Percentiles rank a stretch among this genome's conserved stretches.
Evolutionary conservation across 2,888 invertebrate genomes (phyloP).

Genomic region (Ephialtes manifestator): DNA sequence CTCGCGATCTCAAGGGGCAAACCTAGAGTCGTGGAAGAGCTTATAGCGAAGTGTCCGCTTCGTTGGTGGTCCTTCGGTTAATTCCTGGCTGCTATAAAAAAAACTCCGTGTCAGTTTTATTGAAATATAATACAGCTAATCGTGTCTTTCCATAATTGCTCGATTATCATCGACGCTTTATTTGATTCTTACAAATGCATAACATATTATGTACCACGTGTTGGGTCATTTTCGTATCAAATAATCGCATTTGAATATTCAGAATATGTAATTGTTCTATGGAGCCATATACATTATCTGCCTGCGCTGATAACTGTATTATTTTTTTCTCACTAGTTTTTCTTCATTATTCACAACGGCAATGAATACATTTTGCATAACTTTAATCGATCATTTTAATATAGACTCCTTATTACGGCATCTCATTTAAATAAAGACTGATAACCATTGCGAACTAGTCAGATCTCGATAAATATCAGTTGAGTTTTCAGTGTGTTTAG

Average conservation of each 20-base stretch:
- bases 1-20: slow-evolving; percentile 27
- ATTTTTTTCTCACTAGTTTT: slow-evolving; percentile 39
- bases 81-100: not conserved
- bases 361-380: slow-evolving; percentile 6
- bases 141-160: not conserved
- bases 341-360: not conserved
- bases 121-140: not conserved
- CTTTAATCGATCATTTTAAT: slow-evolving; percentile 5
- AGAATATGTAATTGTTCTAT: slow-evolving; percentile 38
- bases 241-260: slow-evolving; percentile 36
- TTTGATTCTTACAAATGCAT: slow-evolving; percentile 25
- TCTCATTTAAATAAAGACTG: not conserved
- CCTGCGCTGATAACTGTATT: slow-evolving; percentile 26
- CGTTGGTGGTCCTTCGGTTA: not conserved
- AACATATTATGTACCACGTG: slow-evolving; percentile 24
- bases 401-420: not conserved
- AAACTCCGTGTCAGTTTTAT: not conserved
- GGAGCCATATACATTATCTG: slow-evolving; percentile 14
- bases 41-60: not conserved
- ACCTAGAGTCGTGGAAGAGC: no score
- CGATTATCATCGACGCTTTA: not conserved
- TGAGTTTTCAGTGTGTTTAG: no score
- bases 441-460: no score
- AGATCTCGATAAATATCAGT: no score
- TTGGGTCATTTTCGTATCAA: slow-evolving; percentile 37